Evolutionary conservation across 2,797 vertebrate species (phyloP).

Genomic region (Morelia viridis): DNA sequence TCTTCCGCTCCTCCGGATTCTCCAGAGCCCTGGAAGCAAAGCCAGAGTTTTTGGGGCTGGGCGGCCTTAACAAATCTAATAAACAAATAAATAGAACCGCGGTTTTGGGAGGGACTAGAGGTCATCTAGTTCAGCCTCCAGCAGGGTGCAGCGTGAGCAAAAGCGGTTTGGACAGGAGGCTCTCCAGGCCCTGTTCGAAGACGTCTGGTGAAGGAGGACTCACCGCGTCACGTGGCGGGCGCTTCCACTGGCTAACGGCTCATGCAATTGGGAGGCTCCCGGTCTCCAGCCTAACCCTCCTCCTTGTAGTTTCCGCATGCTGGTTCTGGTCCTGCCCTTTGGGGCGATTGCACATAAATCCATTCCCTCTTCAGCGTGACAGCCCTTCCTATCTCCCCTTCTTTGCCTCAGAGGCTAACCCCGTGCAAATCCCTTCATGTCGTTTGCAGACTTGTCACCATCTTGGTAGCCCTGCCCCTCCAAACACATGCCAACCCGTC

Average conservation of each 20-base stretch:
- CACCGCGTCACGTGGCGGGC: not conserved
- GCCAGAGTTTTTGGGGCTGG: not conserved
- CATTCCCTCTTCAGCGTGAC: not conserved
- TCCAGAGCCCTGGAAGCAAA: slow-evolving; percentile 4
- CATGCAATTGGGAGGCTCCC: not conserved
- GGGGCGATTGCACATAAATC: not conserved
- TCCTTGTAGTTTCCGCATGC: not conserved
- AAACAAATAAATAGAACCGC: not conserved
- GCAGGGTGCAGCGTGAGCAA: not conserved
- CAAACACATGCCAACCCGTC: no score
- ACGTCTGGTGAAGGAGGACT: not conserved
- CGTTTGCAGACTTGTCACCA: not conserved
- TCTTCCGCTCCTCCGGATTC: not conserved
- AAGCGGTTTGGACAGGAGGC: no score
- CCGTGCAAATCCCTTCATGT: no score
- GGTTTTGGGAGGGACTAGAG: not conserved
- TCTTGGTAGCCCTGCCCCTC: not conserved
- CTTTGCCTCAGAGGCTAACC: not conserved
- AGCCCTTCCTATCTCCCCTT: not conserved
- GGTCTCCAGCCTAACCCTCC: not conserved
- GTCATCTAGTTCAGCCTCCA: not conserved
- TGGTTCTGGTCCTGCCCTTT: not conserved
- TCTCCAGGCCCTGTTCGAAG: not conserved
- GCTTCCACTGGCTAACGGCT: not conserved
- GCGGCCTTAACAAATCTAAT: not conserved